Base-by-base conservation (phyloP, 2,113 vertebrate species). In the Physeter macrocephalus region DNA sequence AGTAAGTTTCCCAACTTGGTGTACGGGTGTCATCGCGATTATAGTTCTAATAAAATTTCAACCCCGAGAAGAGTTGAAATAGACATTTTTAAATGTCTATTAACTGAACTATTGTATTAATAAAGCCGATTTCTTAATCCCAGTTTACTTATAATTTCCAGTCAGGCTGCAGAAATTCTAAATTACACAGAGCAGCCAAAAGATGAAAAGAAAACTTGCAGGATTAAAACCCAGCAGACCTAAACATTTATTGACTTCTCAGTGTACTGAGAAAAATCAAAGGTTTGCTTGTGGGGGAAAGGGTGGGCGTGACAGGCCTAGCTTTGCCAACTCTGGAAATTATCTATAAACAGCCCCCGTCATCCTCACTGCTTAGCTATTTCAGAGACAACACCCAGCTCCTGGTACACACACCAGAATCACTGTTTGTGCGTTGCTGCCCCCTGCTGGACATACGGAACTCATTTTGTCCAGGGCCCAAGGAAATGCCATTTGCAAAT, bases 101-200 rank as follows among this genome's bases (percentile, higher is more conserved):
- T 89, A 97, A 49, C n/a, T 67, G 62, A 97, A 62, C 95, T 97
- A 95, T 95, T 75, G 43, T 97, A 83, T 80, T 92, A 98, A 97
- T 98, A 98, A 98, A 95, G 97, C 96, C 36, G 31, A 97, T 84
- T 97, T 90, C 97, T 97, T 97, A 98, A 98, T 98, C 96, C 97
- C 96, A 59, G 96, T 97, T 98, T 98, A 98, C 95, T 98, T 98
- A 93, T 46, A 97, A 98, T 97, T 98, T 98, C 98, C 97, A 98
- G 93, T 90, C 90, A 96, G 83, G 69, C 49, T 97, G 88, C 92
- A 97, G 94, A 98, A 98, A 98, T 98, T 98, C 96, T 96, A 98
- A 97, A 49, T 98, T 97, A 97, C 61, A 96, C 96, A 98, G 97
- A 96, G 95, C 95, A 97, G 96, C 87, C 61, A 52, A 95, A 98